These are phyloP conservation scores for Drosophila rellima DNA, from an alignment of 2,888 invertebrate genomes.

Conservation along the genomic window DNA sequence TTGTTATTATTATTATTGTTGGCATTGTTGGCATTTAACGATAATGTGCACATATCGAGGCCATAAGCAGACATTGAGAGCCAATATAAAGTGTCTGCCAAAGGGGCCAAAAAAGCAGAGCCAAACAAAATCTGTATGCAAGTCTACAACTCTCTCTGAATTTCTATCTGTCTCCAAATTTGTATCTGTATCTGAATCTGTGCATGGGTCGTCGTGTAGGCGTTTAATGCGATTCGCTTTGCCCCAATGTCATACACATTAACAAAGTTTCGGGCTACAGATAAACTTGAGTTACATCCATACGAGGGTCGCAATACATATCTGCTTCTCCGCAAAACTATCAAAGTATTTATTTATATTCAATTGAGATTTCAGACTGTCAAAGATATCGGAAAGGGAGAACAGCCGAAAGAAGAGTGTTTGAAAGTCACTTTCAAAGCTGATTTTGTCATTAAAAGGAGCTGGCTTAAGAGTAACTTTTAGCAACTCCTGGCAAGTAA, in stretches of 20 bases:
- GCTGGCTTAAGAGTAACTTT: neutral
- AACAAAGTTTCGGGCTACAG: constrained; percentile 53
- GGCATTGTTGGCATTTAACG: constrained; percentile 69
- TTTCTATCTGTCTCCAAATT: constrained; percentile 15
- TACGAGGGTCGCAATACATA: constrained; percentile 36
- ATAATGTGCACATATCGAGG: constrained; percentile 75
- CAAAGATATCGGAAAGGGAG: neutral
- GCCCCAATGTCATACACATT: constrained; percentile 63
- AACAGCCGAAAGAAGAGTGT: neutral
- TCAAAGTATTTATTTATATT: neutral
- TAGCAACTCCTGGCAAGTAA: neutral
- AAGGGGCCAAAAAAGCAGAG: constrained; percentile 24
- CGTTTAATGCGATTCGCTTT: constrained; percentile 63
- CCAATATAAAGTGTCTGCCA: constrained; percentile 54
- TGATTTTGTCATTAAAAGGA: neutral
- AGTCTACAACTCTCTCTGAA: constrained; percentile 33
- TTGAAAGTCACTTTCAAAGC: no score
- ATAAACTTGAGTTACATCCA: constrained; percentile 49
- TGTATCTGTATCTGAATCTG: constrained; percentile 15
- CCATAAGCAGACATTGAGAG: constrained; percentile 67
- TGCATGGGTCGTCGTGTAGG: constrained; percentile 35
- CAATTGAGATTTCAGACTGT: no score
- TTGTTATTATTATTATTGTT: constrained; percentile 36
- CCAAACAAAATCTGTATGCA: constrained; percentile 39
- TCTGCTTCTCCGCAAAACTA: neutral